Percentiles rank a stretch among this genome's conserved stretches.
phyloP scores from a whole-genome alignment of 1,140 invertebrate genomes.

The Leptonema lineaticorne region DNA sequence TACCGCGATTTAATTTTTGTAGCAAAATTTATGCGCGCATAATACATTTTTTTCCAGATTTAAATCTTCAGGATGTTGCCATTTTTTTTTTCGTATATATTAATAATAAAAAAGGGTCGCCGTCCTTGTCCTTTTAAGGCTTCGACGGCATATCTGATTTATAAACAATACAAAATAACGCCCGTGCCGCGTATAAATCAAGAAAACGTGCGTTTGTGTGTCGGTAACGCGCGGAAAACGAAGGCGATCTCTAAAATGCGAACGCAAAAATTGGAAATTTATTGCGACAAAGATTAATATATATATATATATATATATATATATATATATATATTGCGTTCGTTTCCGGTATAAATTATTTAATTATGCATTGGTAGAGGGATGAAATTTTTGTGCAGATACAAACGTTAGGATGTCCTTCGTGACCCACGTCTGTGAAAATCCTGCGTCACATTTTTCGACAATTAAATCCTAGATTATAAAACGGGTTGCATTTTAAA shows the following conservation, averaged over 20 bases:
- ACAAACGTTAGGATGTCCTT: neutral
- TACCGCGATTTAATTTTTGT: no score
- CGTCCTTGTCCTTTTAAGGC: neutral
- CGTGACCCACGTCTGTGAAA: neutral
- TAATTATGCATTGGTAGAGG: neutral
- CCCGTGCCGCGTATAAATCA: neutral
- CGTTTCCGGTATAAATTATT: neutral
- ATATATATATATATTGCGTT: no score
- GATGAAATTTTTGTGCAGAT: neutral
- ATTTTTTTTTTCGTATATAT: neutral
- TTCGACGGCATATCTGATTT: conserved; percentile 13
- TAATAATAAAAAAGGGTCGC: neutral
- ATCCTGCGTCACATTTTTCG: neutral
- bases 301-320: no score
- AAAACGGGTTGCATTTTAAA: neutral
- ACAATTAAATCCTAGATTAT: conserved; percentile 9
- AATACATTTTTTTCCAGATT: neutral
- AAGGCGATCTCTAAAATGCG: no score
- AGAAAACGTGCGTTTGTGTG: neutral
- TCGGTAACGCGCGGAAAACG: no score
- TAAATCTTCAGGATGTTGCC: neutral
- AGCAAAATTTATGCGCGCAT: no score
- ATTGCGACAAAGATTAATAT: no score
- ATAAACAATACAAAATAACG: conserved; percentile 13
- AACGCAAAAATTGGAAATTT: no score